Base-by-base conservation (phyloP, 2,113 vertebrate species). In the Noturus placidus region DNA sequence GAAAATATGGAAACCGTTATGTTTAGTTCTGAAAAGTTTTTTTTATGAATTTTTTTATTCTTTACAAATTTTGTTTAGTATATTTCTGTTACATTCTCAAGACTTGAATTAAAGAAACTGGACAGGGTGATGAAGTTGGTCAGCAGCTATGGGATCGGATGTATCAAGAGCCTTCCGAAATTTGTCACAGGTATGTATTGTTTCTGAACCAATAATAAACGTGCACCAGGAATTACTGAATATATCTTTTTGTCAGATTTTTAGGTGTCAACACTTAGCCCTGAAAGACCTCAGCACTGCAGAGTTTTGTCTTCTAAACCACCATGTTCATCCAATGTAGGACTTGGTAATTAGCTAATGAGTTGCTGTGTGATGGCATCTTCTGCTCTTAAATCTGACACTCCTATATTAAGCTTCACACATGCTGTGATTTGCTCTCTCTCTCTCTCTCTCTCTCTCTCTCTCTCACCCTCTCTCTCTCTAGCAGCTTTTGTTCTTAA, bases 151-250 rank as follows among this genome's bases (percentile, higher is more conserved):
- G 69, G 65, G 56, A 83, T 67, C 85, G 81, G 82, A 82, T 69
- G 77, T 92, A 93, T 92, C 89, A 93, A 92, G 92, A 95, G 92
- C 94, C 94, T 94, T 94, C 92, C 92, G 92, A 90, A 59, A 94
- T 94, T 94, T 95, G 91, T 91, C 92, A 92, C 92, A 93, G 91
- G 93, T 91, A 91, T 94, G 94, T 95, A 90, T 94, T 93, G 91
- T 95, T 93, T 93, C 92, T 93, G 90, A 91, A 92, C 92, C 92
- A 95, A 93, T 93, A 94, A 94, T 93, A 94, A 94, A 94, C 91
- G 90, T 93, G 91, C 93, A 92, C 92, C 92, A 92, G 87, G 90
- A 87, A 90, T 85, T 70, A 87, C 83, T 74, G 85, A 91, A 82
- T 56, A 25, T 61, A 56, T 83, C 33, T 72, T 30, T 80, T 69